Base-by-base conservation (phyloP, 35 echinoderm and acorn worm genomes). In the Nesometra sesokonis region DNA sequence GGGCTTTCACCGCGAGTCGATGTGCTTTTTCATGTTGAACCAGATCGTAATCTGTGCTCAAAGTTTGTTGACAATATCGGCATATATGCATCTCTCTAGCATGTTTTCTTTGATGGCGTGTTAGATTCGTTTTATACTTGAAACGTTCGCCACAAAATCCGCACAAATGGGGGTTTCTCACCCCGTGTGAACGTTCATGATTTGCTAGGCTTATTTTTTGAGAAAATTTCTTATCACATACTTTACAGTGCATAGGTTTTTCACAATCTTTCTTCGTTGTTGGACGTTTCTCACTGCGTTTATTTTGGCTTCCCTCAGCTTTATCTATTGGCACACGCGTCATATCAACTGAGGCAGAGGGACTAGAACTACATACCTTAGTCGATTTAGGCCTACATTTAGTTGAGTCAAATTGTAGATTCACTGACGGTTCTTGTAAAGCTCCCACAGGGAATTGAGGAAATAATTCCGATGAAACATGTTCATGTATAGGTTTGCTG, bases 21-120 rank as follows among this genome's bases (percentile, higher is more conserved):
- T 96, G 93, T 47, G 86, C 46, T 85, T 91, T 91, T 77, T 96
- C 93, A 85, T 96, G 93, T 83, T 96, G 93, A 29, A 92, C 93
- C 29, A 96, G 37, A 34, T 84, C 93, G 31, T 96, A 96, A 85
- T 96, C 93, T 35, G 57, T 92, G 11, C 86, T 88, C 43, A 89
- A 82, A 17, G 78, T 91, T 7, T 57, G 27, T 23, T 87, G 87
- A 46, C 93, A 96, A 77, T 90, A 96, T 15, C 87, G 90, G 57
- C 93, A 96, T 29, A 92, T 96, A n/a, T 81, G 77, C 38, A 96
- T 77, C 46, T 96, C 35, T 27, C 85, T 82, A 33, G 90, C 93
- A 77, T 96, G 93, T 8, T 83, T 88, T 30, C 90, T 85, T 77
- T 86, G 78, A 83, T 96, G 93, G 13, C 93, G 87, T 37, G 80